Percentiles rank a stretch among this genome's conserved stretches.
Conservation (phyloP, 2,113 vertebrate species). For the Butorides virescens region DNA sequence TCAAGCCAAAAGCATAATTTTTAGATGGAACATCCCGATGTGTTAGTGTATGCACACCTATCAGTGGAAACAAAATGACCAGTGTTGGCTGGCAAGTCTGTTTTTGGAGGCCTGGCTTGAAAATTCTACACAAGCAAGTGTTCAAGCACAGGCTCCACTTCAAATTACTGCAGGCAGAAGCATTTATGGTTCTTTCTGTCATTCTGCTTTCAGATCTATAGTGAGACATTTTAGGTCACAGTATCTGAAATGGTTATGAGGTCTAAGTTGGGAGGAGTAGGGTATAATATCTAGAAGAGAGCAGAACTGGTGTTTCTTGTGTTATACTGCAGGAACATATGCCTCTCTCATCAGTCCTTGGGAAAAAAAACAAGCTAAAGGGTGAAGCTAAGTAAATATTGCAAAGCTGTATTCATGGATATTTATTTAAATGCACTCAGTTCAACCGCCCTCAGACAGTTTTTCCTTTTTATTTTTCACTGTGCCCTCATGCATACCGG, state of each 20-base stretch:
- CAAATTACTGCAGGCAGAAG: background rate
- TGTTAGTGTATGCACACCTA: background rate
- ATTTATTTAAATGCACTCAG: background rate
- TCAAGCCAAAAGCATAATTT: constrained; percentile 52
- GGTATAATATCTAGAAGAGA: background rate
- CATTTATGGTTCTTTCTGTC: background rate
- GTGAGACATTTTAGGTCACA: background rate
- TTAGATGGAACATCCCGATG: constrained; percentile 27
- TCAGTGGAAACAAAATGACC: constrained; percentile 48
- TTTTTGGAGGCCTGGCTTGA: background rate
- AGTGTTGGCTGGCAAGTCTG: constrained; percentile 23
- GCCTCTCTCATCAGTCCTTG: background rate
- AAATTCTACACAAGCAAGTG: background rate
- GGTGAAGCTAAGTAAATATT: background rate
- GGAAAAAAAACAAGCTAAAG: background rate
- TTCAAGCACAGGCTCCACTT: background rate
- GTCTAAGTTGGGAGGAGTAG: background rate
- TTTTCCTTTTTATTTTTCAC: background rate
- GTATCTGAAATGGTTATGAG: background rate
- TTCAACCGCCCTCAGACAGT: background rate
- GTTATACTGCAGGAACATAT: background rate
- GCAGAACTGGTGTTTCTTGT: background rate
- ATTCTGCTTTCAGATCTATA: background rate
- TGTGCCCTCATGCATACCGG: background rate
- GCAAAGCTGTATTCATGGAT: background rate